These are phyloP conservation scores for Caenorhabditis becei DNA, from an alignment of 2,888 invertebrate species.

Conservation along the genomic window DNA sequence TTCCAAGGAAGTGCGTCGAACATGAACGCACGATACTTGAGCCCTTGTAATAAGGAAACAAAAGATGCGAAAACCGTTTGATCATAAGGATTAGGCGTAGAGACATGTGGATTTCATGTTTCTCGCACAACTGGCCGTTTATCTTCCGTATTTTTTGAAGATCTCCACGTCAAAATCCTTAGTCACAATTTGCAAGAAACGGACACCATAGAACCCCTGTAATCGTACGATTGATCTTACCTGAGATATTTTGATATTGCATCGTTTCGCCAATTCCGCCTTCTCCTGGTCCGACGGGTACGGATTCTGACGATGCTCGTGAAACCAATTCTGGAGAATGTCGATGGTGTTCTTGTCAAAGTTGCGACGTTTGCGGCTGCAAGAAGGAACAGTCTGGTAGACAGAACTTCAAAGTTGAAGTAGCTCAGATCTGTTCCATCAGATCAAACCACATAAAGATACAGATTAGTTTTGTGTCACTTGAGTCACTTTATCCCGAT, in stretches of 20 bases:
- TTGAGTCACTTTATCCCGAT: background rate
- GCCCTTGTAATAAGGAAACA: too few relatives aligned
- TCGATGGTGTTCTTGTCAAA: constrained; percentile 70
- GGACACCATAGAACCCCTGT: constrained; percentile 19
- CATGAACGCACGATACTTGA: too few relatives aligned
- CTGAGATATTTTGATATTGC: constrained; percentile 71
- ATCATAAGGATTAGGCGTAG: background rate
- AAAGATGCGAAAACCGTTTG: background rate
- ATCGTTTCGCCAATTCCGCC: constrained; percentile 63
- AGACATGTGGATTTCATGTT: background rate
- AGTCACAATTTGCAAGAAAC: constrained; percentile 20
- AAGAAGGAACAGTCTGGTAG: constrained; percentile 7
- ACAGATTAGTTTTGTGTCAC: background rate
- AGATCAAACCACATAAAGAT: background rate
- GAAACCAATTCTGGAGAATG: constrained; percentile 68
- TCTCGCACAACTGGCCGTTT: background rate
- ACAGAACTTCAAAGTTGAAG: background rate
- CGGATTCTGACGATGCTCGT: constrained; percentile 61
- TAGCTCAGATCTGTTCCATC: constrained; percentile 1
- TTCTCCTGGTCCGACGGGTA: constrained; percentile 71
- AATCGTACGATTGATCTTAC: constrained; percentile 51
- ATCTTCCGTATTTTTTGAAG: background rate
- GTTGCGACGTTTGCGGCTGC: constrained; percentile 69
- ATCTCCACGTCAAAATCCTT: background rate
- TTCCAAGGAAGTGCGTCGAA: too few relatives aligned